Percentiles rank a stretch among this genome's conserved stretches.
Conservation (phyloP, 2,113 vertebrate species). For the Tragelaphus scriptus region DNA sequence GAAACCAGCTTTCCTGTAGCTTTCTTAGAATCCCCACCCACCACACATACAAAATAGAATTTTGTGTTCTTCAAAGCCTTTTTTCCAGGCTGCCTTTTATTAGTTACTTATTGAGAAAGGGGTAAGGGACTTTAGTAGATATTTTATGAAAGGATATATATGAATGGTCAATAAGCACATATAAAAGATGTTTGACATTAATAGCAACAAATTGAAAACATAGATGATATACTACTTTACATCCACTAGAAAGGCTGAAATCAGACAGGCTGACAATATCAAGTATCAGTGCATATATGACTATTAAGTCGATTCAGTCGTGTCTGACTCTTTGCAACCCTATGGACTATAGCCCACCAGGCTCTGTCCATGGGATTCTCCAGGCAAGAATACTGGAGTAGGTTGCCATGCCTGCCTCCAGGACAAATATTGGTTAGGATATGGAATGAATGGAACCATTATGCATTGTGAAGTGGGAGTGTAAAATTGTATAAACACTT, state of each 20-base stretch:
- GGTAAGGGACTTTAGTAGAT: neutral
- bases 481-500: neutral
- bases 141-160: neutral
- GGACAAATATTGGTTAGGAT: neutral
- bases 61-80: neutral
- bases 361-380: neutral
- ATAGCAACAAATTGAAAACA: neutral
- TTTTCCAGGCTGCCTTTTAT: neutral
- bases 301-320: neutral
- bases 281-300: neutral
- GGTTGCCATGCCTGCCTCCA: neutral
- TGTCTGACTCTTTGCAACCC: neutral
- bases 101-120: neutral
- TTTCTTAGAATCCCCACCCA: neutral
- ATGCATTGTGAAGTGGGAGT: neutral
- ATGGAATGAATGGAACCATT: neutral
- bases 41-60: neutral
- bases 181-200: neutral
- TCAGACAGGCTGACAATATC: neutral
- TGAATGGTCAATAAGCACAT: neutral
- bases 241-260: neutral
- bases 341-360: neutral
- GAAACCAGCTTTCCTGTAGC: neutral
- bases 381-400: neutral
- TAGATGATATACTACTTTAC: neutral